Percentiles rank a stretch among this genome's conserved stretches.
phyloP scores from a whole-genome alignment of 2,888 invertebrate genomes.

The Nasonovia ribisnigri region DNA sequence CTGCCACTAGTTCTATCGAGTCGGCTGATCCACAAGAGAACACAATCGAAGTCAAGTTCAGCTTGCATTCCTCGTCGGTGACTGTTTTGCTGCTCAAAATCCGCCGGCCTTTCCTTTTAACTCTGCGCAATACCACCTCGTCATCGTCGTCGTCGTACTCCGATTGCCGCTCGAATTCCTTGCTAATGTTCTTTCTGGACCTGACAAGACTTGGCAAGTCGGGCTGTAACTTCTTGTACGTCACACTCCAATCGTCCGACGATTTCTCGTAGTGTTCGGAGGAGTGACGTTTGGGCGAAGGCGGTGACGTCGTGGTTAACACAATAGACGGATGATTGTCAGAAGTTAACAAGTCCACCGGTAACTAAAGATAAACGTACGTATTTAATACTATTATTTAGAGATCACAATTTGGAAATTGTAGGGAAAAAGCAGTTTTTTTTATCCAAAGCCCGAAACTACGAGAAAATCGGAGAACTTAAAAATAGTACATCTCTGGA shows the following conservation, averaged over 20 bases:
- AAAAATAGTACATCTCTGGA: not conserved
- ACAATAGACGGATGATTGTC: constrained; percentile 35
- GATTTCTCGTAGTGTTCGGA: constrained; percentile 60
- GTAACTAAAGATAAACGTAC: not conserved
- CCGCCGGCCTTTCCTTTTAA: constrained; percentile 50
- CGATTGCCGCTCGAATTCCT: constrained; percentile 20
- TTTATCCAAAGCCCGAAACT: not conserved
- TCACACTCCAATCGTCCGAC: constrained; percentile 58
- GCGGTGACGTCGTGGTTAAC: not conserved
- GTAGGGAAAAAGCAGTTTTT: not conserved
- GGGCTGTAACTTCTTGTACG: constrained; percentile 58
- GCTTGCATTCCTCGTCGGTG: constrained; percentile 51
- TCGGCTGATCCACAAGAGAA: constrained; percentile 78
- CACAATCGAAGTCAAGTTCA: constrained; percentile 65
- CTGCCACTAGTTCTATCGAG: constrained; percentile 84
- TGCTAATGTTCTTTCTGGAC: constrained; percentile 30
- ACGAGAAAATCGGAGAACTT: not conserved
- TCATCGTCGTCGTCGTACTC: constrained; percentile 47
- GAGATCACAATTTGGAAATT: not conserved
- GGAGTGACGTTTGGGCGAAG: constrained; percentile 51
- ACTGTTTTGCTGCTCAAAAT: constrained; percentile 33
- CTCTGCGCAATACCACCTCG: constrained; percentile 33
- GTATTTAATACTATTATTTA: not conserved
- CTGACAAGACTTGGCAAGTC: constrained; percentile 42
- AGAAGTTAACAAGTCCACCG: constrained; percentile 54